These are phyloP conservation scores for Ferdinandea cuprea DNA, from an alignment of 2,888 invertebrate genomes.

Conservation along the genomic window DNA sequence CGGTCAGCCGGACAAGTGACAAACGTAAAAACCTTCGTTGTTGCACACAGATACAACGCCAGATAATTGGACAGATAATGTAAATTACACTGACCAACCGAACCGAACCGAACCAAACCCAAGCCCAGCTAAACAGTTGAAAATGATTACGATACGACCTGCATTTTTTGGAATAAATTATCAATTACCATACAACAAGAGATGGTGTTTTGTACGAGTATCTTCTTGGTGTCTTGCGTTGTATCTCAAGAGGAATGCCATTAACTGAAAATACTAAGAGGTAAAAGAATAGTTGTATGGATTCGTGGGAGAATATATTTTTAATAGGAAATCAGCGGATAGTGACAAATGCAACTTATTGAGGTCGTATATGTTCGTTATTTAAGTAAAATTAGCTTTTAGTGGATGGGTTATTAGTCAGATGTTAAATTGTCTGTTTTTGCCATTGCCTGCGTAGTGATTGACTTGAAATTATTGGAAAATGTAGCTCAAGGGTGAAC, in stretches of 20 bases:
- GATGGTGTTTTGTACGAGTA: conserved; percentile 19
- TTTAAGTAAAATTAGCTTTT: neutral
- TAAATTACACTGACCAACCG: conserved; percentile 51
- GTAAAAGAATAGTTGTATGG: conserved; percentile 9
- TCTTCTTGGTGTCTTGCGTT: conserved; percentile 12
- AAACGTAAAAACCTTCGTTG: conserved; percentile 66
- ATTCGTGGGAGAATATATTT: neutral
- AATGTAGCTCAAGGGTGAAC: no score
- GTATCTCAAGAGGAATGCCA: conserved; percentile 49
- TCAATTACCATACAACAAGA: conserved; percentile 68
- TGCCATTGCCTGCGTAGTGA: no score
- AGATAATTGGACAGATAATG: conserved; percentile 71
- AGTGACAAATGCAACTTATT: conserved; percentile 4
- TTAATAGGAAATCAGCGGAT: neutral
- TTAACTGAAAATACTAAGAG: conserved; percentile 24
- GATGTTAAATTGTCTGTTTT: no score
- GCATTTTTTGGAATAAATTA: conserved; percentile 72
- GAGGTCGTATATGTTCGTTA: neutral
- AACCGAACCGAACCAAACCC: neutral
- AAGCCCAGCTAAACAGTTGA: conserved; percentile 13
- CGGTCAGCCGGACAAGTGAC: conserved; percentile 62
- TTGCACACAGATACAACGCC: conserved; percentile 57
- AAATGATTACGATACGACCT: conserved; percentile 66
- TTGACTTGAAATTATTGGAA: no score
- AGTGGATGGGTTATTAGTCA: no score